Conservation (phyloP, 2,113 vertebrate genomes). For the Lamprotornis superbus region DNA sequence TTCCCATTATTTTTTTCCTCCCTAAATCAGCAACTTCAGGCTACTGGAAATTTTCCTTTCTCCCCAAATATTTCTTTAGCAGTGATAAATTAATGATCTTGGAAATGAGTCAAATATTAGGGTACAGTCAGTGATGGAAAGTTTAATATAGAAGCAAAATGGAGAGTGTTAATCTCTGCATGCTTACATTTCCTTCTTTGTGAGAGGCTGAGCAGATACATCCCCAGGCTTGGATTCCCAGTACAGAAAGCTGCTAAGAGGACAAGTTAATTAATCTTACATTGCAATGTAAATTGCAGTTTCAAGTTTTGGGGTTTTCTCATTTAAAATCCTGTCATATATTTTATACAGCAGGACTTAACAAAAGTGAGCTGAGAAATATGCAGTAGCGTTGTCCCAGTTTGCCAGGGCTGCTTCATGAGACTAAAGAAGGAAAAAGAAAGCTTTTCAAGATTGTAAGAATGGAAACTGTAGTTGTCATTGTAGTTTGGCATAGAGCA, state of each 20-base stretch:
- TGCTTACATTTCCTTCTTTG: not conserved
- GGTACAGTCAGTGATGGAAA: not conserved
- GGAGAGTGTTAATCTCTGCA: not conserved
- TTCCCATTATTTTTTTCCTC: accelerated
- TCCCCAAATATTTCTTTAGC: not conserved
- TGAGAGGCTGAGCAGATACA: not conserved
- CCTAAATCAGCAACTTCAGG: not conserved
- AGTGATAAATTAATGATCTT: not conserved
- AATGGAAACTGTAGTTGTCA: not conserved
- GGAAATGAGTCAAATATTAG: not conserved
- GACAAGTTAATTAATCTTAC: not conserved
- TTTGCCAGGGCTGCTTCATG: not conserved
- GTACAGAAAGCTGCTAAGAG: not conserved
- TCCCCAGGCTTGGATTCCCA: not conserved
- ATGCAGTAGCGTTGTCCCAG: not conserved
- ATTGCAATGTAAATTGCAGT: not conserved
- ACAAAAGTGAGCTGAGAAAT: not conserved
- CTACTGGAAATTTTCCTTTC: not conserved
- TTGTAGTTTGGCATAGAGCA: not conserved
- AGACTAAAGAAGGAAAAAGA: not conserved
- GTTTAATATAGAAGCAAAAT: not conserved
- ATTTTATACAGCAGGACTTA: not conserved
- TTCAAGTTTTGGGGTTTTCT: not conserved
- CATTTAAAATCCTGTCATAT: not conserved
- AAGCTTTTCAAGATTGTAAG: not conserved